phyloP scores from a whole-genome alignment of 2,888 invertebrate species.

The Patella ulyssiponensis region DNA sequence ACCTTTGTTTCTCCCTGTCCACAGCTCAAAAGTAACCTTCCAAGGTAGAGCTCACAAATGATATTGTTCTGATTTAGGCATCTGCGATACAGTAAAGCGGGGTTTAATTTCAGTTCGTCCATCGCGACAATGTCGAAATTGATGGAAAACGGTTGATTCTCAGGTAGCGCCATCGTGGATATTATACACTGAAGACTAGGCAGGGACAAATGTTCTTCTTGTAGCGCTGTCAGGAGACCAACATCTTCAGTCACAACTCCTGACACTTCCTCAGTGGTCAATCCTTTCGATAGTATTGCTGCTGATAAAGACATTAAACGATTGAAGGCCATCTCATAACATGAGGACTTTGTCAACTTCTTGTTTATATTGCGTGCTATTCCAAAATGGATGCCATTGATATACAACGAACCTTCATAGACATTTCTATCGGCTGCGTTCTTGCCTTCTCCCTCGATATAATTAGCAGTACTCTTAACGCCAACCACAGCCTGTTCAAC shows the following conservation, averaged over 20 bases:
- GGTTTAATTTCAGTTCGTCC: background rate
- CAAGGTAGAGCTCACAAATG: background rate
- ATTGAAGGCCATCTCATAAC: background rate
- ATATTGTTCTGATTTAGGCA: background rate
- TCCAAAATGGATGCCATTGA: background rate
- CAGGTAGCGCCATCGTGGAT: background rate
- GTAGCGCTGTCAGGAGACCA: background rate
- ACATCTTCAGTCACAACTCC: background rate
- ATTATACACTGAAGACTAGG: background rate
- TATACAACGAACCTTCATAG: background rate
- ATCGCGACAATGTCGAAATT: background rate
- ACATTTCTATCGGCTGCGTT: background rate
- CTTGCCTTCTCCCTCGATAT: background rate
- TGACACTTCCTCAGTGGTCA: background rate
- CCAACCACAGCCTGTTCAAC: background rate
- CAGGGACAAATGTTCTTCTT: background rate
- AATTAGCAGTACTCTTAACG: background rate
- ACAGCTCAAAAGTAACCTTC: background rate
- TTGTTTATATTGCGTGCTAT: slow-evolving; percentile 2
- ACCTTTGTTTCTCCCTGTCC: slow-evolving; percentile 3
- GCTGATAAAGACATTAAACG: background rate
- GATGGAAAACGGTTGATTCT: background rate
- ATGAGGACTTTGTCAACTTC: background rate
- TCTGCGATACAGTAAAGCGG: background rate
- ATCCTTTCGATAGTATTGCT: background rate